These are phyloP conservation scores for Callyntrura guangdongensis DNA, from an alignment of 2,888 invertebrate species.

Conservation along the genomic window DNA sequence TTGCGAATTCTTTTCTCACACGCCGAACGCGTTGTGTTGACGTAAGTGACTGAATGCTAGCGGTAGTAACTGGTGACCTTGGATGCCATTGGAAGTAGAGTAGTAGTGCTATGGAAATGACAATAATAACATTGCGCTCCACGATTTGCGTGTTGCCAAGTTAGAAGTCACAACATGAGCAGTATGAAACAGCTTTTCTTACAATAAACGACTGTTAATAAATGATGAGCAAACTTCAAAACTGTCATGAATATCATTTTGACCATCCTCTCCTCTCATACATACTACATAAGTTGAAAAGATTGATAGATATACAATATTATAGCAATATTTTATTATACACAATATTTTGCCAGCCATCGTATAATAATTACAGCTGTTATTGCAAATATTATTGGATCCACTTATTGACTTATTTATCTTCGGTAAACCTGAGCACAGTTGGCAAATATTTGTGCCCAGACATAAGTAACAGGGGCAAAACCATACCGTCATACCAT, in stretches of 20 bases:
- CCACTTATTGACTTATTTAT: not conserved
- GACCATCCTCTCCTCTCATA: not conserved
- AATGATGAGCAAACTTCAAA: slow-evolving; percentile 17
- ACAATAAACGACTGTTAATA: not conserved
- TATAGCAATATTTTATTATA: no score
- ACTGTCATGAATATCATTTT: not conserved
- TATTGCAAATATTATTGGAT: not conserved
- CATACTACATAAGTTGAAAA: not conserved
- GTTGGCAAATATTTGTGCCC: no score
- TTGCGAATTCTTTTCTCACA: no score
- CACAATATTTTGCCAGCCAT: slow-evolving; percentile 5
- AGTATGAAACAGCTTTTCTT: not conserved
- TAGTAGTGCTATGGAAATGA: no score
- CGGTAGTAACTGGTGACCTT: not conserved
- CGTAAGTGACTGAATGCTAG: no score
- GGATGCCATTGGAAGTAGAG: slow-evolving; percentile 30
- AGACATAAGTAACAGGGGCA: not conserved
- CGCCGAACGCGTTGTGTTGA: no score
- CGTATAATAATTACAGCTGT: not conserved
- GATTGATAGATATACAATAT: no score
- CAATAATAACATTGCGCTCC: slow-evolving; percentile 14
- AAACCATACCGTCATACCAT: not conserved
- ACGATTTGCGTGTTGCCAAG: slow-evolving; percentile 8
- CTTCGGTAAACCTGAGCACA: no score
- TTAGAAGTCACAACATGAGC: not conserved